phyloP scores from a whole-genome alignment of 2,888 invertebrate genomes.

The Drosophila peninsularis region DNA sequence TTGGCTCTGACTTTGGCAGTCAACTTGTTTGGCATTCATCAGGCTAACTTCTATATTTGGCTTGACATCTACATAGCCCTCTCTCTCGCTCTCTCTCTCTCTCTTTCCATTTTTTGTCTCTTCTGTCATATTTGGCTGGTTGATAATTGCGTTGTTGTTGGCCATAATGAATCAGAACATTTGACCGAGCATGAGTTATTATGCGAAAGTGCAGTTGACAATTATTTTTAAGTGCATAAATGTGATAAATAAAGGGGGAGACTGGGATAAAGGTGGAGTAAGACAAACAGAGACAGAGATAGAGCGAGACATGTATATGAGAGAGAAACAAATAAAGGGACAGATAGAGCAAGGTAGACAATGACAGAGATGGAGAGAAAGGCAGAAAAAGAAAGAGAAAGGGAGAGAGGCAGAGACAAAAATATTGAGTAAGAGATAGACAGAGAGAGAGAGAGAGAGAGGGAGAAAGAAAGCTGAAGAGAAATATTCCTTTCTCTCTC shows the following conservation, averaged over 20 bases:
- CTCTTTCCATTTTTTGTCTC: not conserved
- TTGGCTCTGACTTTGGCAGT: constrained; percentile 58
- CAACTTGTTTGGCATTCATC: constrained; percentile 76
- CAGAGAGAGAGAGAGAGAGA: not conserved
- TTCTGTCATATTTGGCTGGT: constrained; percentile 52
- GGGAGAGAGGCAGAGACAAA: no score
- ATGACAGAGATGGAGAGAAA: no score
- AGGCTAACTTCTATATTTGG: constrained; percentile 50
- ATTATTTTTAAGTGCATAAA: constrained; percentile 32
- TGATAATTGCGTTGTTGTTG: constrained; percentile 42
- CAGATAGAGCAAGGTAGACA: no score
- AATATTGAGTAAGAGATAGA: no score
- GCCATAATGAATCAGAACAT: constrained; percentile 53
- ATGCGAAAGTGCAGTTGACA: constrained; percentile 47
- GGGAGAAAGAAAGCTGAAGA: not conserved
- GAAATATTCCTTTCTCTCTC: no score
- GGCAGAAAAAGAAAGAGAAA: not conserved
- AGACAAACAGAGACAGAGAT: not conserved
- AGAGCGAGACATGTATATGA: no score
- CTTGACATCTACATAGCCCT: constrained; percentile 39
- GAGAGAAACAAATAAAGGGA: not conserved
- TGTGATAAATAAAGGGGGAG: not conserved
- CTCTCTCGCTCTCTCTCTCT: not conserved
- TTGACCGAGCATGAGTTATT: constrained; percentile 62
- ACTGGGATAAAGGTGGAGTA: not conserved